phyloP scores from a whole-genome alignment of 1,140 invertebrate genomes.

The Microvelia longipes region DNA sequence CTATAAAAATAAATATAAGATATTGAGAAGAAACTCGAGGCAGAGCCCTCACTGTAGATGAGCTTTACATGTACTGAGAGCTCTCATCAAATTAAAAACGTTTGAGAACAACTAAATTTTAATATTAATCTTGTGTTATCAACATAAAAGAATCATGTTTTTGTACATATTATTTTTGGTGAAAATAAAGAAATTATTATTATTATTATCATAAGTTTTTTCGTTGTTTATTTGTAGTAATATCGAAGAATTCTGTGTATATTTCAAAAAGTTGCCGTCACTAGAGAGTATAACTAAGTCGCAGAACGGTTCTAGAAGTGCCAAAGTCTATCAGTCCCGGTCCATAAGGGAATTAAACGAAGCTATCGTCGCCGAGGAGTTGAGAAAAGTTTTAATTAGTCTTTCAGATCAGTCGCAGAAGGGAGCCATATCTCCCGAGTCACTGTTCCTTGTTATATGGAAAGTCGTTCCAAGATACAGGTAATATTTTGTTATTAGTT shows the following conservation, averaged over 20 bases:
- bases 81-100: too few relatives aligned
- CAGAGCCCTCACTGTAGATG: too few relatives aligned
- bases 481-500: slow-evolving; percentile 25
- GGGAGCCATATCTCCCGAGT: slow-evolving; percentile 63
- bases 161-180: too few relatives aligned
- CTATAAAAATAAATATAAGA: too few relatives aligned
- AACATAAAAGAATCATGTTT: too few relatives aligned
- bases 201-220: too few relatives aligned
- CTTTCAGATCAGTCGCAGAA: slow-evolving; percentile 54
- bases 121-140: too few relatives aligned
- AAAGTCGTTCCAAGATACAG: slow-evolving; percentile 69
- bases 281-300: slow-evolving; percentile 40
- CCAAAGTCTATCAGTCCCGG: slow-evolving; percentile 41
- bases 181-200: too few relatives aligned
- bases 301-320: slow-evolving; percentile 36
- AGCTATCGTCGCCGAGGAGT: slow-evolving; percentile 58
- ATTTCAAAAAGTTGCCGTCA: slow-evolving; percentile 62
- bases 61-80: too few relatives aligned
- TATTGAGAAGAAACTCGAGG: too few relatives aligned
- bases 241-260: slow-evolving; percentile 68
- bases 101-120: too few relatives aligned
- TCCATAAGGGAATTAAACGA: slow-evolving; percentile 45
- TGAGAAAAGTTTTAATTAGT: slow-evolving; percentile 58
- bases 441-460: slow-evolving; percentile 67
- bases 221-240: too few relatives aligned